Evolutionary conservation across 2,797 vertebrate genomes (phyloP).

Genomic region (Labeo calbasu): DNA sequence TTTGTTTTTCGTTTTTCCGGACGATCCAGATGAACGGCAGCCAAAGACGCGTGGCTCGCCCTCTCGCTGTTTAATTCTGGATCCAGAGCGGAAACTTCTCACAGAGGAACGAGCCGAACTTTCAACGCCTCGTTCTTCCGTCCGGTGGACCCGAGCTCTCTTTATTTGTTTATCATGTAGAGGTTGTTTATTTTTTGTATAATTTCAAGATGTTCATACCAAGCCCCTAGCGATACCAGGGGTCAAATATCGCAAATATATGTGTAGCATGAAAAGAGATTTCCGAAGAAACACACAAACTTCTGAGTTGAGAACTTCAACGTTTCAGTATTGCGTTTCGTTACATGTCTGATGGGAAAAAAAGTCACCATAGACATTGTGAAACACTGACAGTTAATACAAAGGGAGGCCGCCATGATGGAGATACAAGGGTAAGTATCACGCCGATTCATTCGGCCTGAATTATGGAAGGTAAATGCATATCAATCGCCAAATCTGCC

Average conservation of each 20-base stretch:
- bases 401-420: slow-evolving; percentile 10
- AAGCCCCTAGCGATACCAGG: slow-evolving; percentile 22
- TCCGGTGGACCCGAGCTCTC: slow-evolving; percentile 36
- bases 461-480: slow-evolving; percentile 46
- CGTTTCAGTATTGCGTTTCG: slow-evolving; percentile 46
- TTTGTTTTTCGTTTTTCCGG: slow-evolving; percentile 24
- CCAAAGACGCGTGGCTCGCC: slow-evolving; percentile 31
- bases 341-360: slow-evolving; percentile 36
- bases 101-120: slow-evolving; percentile 41
- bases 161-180: slow-evolving; percentile 43
- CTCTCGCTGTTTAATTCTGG: slow-evolving; percentile 35
- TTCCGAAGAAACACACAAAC: slow-evolving; percentile 44
- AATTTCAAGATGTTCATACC: slow-evolving; percentile 43
- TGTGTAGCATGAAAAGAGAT: slow-evolving; percentile 68
- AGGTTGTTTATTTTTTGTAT: slow-evolving; percentile 54
- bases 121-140: slow-evolving; percentile 38
- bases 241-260: slow-evolving; percentile 51
- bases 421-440: slow-evolving; percentile 28
- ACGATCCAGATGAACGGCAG: slow-evolving; percentile 40
- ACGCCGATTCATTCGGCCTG: neutral
- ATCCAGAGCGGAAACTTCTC: slow-evolving; percentile 42
- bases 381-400: slow-evolving; percentile 35
- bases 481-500: slow-evolving; percentile 54
- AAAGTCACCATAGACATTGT: slow-evolving; percentile 44
- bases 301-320: slow-evolving; percentile 46